Percentiles rank a stretch among this genome's conserved stretches.
Conservation (phyloP, 2,113 vertebrate genomes). For the Acanthochromis polyacanthus region DNA sequence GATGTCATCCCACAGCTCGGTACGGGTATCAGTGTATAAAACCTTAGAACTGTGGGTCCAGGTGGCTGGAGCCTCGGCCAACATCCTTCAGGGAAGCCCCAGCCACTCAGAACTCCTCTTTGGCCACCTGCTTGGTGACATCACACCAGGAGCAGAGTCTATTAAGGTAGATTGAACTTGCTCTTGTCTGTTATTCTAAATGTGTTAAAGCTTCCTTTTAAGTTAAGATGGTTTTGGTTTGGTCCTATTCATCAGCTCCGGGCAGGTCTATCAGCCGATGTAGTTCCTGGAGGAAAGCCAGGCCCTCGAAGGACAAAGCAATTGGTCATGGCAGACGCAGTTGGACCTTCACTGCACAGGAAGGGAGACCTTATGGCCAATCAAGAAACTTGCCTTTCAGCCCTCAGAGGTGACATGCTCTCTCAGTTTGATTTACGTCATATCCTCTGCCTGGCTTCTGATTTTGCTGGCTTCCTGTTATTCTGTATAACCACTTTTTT, state of each 20-base stretch:
- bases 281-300: slow-evolving; percentile 75
- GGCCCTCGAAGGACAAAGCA: slow-evolving; percentile 80
- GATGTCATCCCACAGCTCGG: slow-evolving; percentile 60
- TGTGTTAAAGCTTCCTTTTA: background rate
- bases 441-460: no score
- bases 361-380: slow-evolving; percentile 89
- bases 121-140: slow-evolving; percentile 86
- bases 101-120: slow-evolving; percentile 86
- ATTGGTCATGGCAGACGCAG: slow-evolving; percentile 70
- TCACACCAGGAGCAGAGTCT: slow-evolving; percentile 85
- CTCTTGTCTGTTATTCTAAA: no score
- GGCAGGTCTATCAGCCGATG: slow-evolving; percentile 65
- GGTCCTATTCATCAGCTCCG: slow-evolving; percentile 69
- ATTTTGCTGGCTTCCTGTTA: background rate
- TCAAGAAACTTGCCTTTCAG: slow-evolving; percentile 88
- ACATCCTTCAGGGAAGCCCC: slow-evolving; percentile 87
- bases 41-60: slow-evolving; percentile 89
- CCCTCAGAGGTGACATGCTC: slow-evolving; percentile 83
- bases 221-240: background rate
- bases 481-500: background rate
- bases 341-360: slow-evolving; percentile 73
- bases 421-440: background rate
- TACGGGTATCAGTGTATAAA: slow-evolving; percentile 86
- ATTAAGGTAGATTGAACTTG: slow-evolving; percentile 82
- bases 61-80: slow-evolving; percentile 84